Evolutionary conservation across 2,888 invertebrate species (phyloP).

Genomic region (Drosophila anomalata): DNA sequence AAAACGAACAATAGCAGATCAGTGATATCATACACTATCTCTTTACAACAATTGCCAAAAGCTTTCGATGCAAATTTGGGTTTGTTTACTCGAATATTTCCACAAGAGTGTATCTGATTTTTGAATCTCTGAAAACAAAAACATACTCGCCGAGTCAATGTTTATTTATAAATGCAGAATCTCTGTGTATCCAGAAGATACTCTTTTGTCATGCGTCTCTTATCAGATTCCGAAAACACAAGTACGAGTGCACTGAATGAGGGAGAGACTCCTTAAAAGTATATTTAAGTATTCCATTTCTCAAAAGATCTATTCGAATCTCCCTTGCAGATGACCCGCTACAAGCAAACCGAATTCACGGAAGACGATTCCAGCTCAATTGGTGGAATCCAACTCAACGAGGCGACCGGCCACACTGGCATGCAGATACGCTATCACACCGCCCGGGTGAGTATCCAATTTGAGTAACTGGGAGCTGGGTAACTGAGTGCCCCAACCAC

Average conservation of each 20-base stretch:
- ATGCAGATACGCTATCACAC: conserved; percentile 93
- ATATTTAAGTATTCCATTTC: not conserved
- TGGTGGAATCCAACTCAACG: conserved; percentile 92
- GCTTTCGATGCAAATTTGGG: not conserved
- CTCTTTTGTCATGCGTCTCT: not conserved
- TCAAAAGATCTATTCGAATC: not conserved
- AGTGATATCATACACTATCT: not conserved
- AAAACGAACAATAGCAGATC: not conserved
- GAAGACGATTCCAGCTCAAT: conserved; percentile 93
- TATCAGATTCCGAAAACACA: conserved; percentile 6
- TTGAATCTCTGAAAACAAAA: not conserved
- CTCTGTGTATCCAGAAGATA: conserved; percentile 2
- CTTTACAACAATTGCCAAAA: not conserved
- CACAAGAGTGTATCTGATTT: not conserved
- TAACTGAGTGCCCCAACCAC: not conserved
- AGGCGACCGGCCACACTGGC: conserved; percentile 90
- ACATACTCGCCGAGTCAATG: not conserved
- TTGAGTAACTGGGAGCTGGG: not conserved
- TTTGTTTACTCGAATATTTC: not conserved
- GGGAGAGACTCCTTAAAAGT: not conserved
- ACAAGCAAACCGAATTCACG: conserved; percentile 93
- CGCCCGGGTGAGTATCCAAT: conserved; percentile 84
- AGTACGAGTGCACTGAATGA: not conserved
- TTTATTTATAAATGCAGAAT: conserved; percentile 1
- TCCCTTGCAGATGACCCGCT: conserved; percentile 91